These are phyloP conservation scores for Origma solitaria DNA, from an alignment of 2,113 vertebrate species.

Conservation along the genomic window DNA sequence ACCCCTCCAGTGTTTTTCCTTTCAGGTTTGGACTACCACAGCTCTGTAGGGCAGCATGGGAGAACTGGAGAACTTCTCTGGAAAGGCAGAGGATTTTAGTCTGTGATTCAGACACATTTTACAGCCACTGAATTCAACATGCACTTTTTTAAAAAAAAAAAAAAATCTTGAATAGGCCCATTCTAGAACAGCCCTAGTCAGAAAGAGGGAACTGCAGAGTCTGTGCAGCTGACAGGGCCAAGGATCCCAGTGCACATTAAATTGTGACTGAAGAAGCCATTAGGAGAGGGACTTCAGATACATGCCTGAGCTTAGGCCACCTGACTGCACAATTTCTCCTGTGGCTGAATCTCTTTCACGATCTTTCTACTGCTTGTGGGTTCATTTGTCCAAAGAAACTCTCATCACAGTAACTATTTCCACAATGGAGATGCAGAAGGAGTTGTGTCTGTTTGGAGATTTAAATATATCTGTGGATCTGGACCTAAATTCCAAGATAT, in stretches of 20 bases:
- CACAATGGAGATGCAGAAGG: background rate
- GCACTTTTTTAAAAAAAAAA: too few species aligned
- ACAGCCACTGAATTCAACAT: background rate
- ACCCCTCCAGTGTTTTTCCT: background rate
- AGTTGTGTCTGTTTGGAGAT: background rate
- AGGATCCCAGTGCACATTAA: background rate
- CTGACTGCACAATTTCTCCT: background rate
- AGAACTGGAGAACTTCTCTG: background rate
- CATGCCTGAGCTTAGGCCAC: background rate
- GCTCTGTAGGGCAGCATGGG: background rate
- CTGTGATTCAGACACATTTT: background rate
- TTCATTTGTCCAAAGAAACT: background rate
- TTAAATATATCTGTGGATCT: background rate
- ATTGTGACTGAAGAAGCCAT: slow-evolving; percentile 9
- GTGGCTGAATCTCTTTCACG: background rate
- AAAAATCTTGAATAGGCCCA: background rate
- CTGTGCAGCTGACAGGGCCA: background rate
- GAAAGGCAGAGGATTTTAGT: background rate
- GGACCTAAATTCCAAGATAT: background rate
- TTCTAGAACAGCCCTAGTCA: background rate
- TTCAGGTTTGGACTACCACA: background rate
- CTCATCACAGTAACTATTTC: background rate
- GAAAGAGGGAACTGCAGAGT: background rate
- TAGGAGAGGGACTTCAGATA: background rate
- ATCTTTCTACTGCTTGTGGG: background rate